A percentile compares a stretch with the other conserved stretches of the same genome.
Evolutionary conservation across 2,797 vertebrate species (phyloP).

Genomic region (Propithecus perrieri): DNA sequence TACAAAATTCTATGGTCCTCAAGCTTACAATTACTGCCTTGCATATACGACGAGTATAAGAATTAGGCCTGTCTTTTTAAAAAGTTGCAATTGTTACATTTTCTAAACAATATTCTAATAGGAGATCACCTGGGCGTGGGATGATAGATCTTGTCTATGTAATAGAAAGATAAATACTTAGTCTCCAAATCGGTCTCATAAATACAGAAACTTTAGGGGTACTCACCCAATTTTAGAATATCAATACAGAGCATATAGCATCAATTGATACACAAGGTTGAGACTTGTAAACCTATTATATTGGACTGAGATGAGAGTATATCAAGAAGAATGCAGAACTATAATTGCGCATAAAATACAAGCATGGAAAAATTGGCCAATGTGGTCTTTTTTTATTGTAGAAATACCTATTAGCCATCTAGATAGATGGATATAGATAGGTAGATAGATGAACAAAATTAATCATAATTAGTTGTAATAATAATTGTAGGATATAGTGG

Average conservation of each 20-base stretch:
- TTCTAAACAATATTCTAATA: slow-evolving; percentile 44
- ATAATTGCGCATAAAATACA: slow-evolving; percentile 20
- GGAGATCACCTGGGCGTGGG: not conserved
- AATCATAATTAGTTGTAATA: not conserved
- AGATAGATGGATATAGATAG: not conserved
- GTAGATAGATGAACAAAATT: not conserved
- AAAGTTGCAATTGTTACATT: slow-evolving; percentile 44
- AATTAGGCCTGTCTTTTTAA: not conserved
- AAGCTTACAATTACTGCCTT: slow-evolving; percentile 30
- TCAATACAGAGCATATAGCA: not conserved
- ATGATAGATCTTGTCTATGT: slow-evolving; percentile 3
- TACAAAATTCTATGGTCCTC: slow-evolving; percentile 42
- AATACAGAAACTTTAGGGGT: not conserved
- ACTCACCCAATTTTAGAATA: slow-evolving; percentile 1
- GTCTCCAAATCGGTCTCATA: not conserved
- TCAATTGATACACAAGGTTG: not conserved
- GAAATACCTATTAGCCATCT: not conserved
- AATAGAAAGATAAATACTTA: slow-evolving; percentile 7
- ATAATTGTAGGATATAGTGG: not conserved
- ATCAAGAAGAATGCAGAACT: slow-evolving; percentile 30
- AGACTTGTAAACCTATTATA: not conserved
- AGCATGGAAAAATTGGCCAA: not conserved
- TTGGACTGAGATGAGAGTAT: not conserved
- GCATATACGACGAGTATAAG: slow-evolving; percentile 46
- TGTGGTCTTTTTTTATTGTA: not conserved